Conservation (phyloP, 2,113 vertebrate genomes). For the Pithys albifrons region DNA sequence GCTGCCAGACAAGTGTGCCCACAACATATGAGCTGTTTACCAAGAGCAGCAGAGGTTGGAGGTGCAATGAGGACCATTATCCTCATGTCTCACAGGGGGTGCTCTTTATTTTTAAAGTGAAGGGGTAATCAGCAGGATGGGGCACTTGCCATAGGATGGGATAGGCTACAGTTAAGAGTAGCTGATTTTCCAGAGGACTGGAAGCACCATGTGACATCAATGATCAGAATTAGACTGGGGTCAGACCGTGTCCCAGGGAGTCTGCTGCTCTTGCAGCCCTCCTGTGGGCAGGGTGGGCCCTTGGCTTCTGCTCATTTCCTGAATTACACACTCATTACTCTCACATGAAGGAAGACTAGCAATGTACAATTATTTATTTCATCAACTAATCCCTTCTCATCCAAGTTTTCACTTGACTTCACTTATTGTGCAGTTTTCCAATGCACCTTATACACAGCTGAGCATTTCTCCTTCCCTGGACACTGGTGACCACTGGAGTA, state of each 20-base stretch:
- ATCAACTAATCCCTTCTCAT: not conserved
- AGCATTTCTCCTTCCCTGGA: not conserved
- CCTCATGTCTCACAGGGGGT: fast-evolving
- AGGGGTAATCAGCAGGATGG: not conserved
- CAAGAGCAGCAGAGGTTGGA: not conserved
- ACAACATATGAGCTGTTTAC: not conserved
- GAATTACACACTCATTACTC: not conserved
- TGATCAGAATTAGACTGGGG: not conserved
- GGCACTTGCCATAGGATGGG: not conserved
- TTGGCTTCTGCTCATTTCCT: not conserved
- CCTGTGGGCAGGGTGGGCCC: not conserved
- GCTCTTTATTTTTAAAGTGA: not conserved
- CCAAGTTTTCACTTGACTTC: not conserved
- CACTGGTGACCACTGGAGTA: not conserved
- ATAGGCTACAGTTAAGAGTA: not conserved
- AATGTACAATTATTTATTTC: not conserved
- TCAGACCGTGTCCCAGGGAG: not conserved
- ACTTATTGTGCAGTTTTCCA: not conserved
- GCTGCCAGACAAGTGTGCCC: not conserved
- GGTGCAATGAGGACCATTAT: not conserved
- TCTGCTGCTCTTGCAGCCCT: not conserved
- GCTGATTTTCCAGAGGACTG: not conserved
- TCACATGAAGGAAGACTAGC: not conserved
- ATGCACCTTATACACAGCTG: not conserved
- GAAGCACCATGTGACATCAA: not conserved